Evolutionary conservation across 2,797 vertebrate genomes (phyloP).

Genomic region (Urosaurus nigricauda): DNA sequence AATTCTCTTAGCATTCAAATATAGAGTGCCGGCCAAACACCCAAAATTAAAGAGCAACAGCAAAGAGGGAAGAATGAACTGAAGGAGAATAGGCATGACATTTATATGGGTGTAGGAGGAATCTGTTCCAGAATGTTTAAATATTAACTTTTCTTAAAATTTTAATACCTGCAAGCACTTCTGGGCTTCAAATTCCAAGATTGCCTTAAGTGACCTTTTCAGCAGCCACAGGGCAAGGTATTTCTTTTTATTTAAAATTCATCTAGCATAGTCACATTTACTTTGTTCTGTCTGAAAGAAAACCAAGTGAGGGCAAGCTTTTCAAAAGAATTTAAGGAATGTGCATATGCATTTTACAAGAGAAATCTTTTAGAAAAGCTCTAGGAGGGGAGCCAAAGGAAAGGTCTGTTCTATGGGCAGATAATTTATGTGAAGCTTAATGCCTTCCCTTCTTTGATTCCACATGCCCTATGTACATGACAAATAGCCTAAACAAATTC

Average conservation of each 20-base stretch:
- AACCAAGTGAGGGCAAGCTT: not conserved
- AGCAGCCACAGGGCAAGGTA: conserved; percentile 17
- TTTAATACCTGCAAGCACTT: conserved; percentile 16
- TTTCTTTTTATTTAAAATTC: conserved; percentile 7
- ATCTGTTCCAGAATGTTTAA: conserved; percentile 28
- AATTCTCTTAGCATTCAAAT: not conserved
- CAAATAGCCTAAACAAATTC: conserved; percentile 35
- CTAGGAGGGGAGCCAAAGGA: not conserved
- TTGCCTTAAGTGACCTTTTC: conserved; percentile 38
- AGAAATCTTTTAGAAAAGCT: not conserved
- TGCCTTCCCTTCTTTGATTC: not conserved
- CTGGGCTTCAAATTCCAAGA: conserved; percentile 15
- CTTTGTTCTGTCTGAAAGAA: conserved; percentile 8
- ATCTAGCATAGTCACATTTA: conserved; percentile 2
- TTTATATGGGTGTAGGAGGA: conserved; percentile 1
- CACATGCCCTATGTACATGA: not conserved
- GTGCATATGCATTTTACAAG: not conserved
- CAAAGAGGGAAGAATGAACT: not conserved
- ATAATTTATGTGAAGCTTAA: not conserved
- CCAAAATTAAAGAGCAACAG: not conserved
- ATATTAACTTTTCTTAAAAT: conserved; percentile 39
- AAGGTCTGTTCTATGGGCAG: not conserved
- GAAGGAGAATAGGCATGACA: not conserved
- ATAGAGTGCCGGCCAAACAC: not conserved
- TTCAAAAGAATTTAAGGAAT: conserved; percentile 3